Percentiles rank a stretch among this genome's conserved stretches.
Conservation (phyloP, 2,888 invertebrate genomes). For the Rotaria socialis region DNA sequence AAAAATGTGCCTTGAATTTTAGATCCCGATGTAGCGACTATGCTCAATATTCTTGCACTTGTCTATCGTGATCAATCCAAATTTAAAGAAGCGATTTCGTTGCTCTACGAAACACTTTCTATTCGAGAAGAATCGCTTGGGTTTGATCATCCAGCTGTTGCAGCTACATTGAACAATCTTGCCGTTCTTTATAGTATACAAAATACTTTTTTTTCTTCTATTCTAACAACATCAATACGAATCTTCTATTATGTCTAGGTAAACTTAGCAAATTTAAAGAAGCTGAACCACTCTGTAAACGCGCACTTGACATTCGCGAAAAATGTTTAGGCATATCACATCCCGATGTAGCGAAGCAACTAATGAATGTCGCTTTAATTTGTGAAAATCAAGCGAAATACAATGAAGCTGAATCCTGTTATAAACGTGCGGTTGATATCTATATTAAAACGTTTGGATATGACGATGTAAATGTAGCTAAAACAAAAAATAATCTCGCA, state of each 20-base stretch:
- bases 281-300: slow-evolving; percentile 89
- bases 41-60: slow-evolving; percentile 95
- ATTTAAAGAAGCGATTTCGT: slow-evolving; percentile 96
- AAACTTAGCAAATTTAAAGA: slow-evolving; percentile 71
- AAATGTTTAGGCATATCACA: slow-evolving; percentile 95
- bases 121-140: slow-evolving; percentile 97
- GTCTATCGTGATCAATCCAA: slow-evolving; percentile 92
- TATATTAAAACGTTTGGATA: slow-evolving; percentile 86
- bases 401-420: slow-evolving; percentile 67
- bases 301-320: slow-evolving; percentile 94
- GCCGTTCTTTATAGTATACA: slow-evolving; percentile 83
- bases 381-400: slow-evolving; percentile 99
- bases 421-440: slow-evolving; percentile 91
- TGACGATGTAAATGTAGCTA: slow-evolving; percentile 92
- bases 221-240: not conserved
- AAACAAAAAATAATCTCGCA: slow-evolving; percentile 98
- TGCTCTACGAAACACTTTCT: slow-evolving; percentile 90
- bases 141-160: slow-evolving; percentile 96
- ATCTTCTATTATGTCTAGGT: not conserved
- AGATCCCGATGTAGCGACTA: slow-evolving; percentile 96
- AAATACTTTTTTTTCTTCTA: too few relatives aligned
- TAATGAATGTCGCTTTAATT: slow-evolving; percentile 92
- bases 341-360: slow-evolving; percentile 97
- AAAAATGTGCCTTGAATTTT: not conserved
- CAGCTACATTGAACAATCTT: slow-evolving; percentile 96